Evolutionary conservation across 2,797 vertebrate genomes (phyloP), one percentile per base, ranked within the genome.

Genomic region (Pangasius krempfi): DNA sequence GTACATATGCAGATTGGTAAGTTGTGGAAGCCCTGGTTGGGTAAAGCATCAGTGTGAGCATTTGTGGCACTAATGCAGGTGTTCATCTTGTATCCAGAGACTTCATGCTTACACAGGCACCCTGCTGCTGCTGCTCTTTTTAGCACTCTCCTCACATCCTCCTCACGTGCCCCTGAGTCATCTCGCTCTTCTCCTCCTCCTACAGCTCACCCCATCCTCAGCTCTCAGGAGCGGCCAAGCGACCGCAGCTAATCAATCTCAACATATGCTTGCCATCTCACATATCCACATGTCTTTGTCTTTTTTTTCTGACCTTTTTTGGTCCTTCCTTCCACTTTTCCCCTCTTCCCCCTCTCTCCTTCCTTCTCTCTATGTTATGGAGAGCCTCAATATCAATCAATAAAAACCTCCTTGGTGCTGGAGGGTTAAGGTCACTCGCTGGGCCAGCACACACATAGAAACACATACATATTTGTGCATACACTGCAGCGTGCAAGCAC

Each of bases 381-480:
- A 91, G 86, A 86, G 88, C 79, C 89, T 91, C 84, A 79, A 89
- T 88, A 92, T 94, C 94, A 93, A 94, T 95, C 95, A 94, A 95
- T 95, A 95, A 91, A 92, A 94, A 92, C 89, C 94, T 94, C 94
- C 94, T 93, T 95, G 93, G 90, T 91, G 72, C n/a, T 89, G 88
- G 91, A 90, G 90, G 91, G 92, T 92, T 88, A 92, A 93, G 92
- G 92, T 93, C 92, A 91, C 76, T 85, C 75, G 1, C 47, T 40
- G 44, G 56, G 82, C 18, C 14, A 4, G 78, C 82, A 72, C 66
- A 83, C 73, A 60, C 68, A 70, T 6, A 70, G 47, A 33, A 70
- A 80, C 85, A 89, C 54, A 86, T 56, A 83, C 18, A 64, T 60
- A 76, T 85, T 78, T 79, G 27, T 20, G 60, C 68, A 79, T 73